Conservation (phyloP, 2,888 invertebrate genomes). For the Lottia gigantea region DNA sequence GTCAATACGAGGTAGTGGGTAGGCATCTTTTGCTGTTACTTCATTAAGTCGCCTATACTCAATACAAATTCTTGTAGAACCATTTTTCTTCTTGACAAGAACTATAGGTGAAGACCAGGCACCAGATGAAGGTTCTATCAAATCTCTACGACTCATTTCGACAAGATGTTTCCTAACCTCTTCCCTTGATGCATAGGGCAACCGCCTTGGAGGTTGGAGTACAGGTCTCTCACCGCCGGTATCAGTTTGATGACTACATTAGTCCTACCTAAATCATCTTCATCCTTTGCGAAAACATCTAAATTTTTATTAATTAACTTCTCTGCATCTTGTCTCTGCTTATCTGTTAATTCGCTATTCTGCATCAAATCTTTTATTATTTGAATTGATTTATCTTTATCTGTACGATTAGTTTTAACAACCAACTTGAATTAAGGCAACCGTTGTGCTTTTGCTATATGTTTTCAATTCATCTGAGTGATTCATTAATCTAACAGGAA, state of each 20-base stretch:
- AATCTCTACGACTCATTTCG: neutral
- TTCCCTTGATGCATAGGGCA: neutral
- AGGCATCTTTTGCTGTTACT: neutral
- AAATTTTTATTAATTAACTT: neutral
- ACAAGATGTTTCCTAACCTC: neutral
- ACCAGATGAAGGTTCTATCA: neutral
- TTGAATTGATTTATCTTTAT: too few species aligned
- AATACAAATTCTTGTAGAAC: conserved; percentile 9
- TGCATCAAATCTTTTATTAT: too few species aligned
- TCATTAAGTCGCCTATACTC: conserved; percentile 3
- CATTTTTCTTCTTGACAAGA: neutral
- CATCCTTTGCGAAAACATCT: neutral
- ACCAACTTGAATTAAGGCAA: too few species aligned
- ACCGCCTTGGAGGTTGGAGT: neutral
- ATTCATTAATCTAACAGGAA: neutral
- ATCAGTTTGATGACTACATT: neutral
- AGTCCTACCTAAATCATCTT: neutral
- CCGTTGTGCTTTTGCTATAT: too few species aligned
- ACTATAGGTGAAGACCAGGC: neutral
- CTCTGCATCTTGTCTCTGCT: neutral
- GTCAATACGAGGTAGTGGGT: neutral
- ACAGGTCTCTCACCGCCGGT: neutral
- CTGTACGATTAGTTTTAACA: too few species aligned
- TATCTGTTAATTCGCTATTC: neutral
- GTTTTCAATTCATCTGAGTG: too few species aligned